These are phyloP conservation scores for Nephrotoma guestfalica DNA, from an alignment of 2,888 invertebrate species.

Conservation along the genomic window DNA sequence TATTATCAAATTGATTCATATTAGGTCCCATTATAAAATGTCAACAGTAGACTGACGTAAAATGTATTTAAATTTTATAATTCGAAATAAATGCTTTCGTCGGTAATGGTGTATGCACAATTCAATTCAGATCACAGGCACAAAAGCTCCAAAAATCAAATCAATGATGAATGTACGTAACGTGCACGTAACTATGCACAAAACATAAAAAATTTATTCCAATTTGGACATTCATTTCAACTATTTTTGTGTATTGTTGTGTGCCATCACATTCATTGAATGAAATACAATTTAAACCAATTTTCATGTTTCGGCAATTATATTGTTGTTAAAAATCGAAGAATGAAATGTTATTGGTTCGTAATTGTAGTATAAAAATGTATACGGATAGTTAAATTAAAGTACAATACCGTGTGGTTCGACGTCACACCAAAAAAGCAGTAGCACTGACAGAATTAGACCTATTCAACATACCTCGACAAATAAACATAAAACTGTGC, in stretches of 20 bases:
- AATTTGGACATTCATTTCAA: not conserved
- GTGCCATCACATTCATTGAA: not conserved
- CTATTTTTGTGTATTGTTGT: not conserved
- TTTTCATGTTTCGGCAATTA: not conserved
- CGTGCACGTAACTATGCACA: not conserved
- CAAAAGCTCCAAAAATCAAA: too few species aligned
- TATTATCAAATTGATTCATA: too few species aligned
- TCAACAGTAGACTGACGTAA: too few species aligned
- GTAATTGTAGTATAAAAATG: not conserved
- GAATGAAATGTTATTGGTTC: not conserved
- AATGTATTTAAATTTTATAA: too few species aligned
- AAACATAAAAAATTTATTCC: not conserved
- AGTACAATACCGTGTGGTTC: not conserved
- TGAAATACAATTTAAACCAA: not conserved
- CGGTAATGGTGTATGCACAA: too few species aligned
- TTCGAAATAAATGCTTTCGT: too few species aligned
- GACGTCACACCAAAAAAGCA: not conserved
- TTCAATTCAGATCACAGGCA: too few species aligned
- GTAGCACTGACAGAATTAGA: not conserved
- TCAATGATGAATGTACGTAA: too few species aligned
- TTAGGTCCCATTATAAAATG: too few species aligned
- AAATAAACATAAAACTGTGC: not conserved
- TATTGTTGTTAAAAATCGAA: not conserved
- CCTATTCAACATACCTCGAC: not conserved
- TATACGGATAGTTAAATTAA: not conserved